These are phyloP conservation scores for Eubasilissa regina DNA, from an alignment of 1,140 invertebrate genomes.

Conservation along the genomic window DNA sequence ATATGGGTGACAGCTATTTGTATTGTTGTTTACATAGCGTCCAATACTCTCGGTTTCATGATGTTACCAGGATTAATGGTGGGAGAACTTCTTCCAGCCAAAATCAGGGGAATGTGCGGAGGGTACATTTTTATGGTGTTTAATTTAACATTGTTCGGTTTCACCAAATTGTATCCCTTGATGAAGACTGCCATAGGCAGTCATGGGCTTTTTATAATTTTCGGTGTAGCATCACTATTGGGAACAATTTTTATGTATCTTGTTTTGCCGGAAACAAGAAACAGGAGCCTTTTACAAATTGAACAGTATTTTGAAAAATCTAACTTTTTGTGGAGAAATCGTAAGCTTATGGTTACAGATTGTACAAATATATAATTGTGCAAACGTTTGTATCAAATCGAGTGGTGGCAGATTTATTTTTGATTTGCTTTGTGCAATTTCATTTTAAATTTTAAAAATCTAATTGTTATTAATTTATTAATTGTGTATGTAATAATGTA, in stretches of 20 bases:
- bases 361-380: constrained; percentile 15
- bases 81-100: constrained; percentile 80
- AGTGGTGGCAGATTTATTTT: too few relatives aligned
- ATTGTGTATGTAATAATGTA: too few relatives aligned
- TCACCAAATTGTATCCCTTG: constrained; percentile 82
- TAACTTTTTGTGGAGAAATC: constrained; percentile 75
- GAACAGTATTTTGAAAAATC: constrained; percentile 82
- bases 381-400: too few relatives aligned
- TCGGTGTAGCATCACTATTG: constrained; percentile 78
- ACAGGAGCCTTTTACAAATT: constrained; percentile 83
- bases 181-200: constrained; percentile 75
- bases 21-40: constrained; percentile 77
- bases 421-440: too few relatives aligned
- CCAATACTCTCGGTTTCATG: constrained; percentile 82
- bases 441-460: too few relatives aligned
- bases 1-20: constrained; percentile 71
- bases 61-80: constrained; percentile 80
- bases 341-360: constrained; percentile 19
- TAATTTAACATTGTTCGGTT: constrained; percentile 78
- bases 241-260: constrained; percentile 80
- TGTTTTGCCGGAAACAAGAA: constrained; percentile 88
- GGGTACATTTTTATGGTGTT: constrained; percentile 81
- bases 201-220: constrained; percentile 78
- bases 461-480: too few relatives aligned
- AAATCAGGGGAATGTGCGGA: constrained; percentile 77